phyloP scores from a whole-genome alignment of 2,797 vertebrate genomes.

The Hylomyscus alleni region DNA sequence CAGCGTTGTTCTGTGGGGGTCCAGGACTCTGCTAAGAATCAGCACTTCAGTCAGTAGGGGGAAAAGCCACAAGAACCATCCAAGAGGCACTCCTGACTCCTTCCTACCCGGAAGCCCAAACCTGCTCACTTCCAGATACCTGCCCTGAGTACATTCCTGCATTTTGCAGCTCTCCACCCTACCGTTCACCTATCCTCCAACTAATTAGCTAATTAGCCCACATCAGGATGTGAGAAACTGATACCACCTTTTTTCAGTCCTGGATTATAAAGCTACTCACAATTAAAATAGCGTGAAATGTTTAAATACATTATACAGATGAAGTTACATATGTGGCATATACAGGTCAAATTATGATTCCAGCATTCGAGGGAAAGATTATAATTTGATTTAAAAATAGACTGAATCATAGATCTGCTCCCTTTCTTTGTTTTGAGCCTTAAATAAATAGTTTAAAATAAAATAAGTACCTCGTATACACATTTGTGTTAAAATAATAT shows the following conservation, averaged over 20 bases:
- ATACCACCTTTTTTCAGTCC: not conserved
- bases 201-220: not conserved
- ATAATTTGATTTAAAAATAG: slow-evolving; percentile 28
- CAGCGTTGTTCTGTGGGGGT: not conserved
- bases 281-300: slow-evolving; percentile 47
- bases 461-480: slow-evolving; percentile 2
- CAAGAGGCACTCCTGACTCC: not conserved
- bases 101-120: not conserved
- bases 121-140: not conserved
- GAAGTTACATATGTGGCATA: not conserved
- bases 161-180: not conserved
- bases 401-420: slow-evolving; percentile 2
- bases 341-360: slow-evolving; percentile 42
- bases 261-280: not conserved
- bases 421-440: slow-evolving; percentile 46
- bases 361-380: not conserved
- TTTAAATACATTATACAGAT: slow-evolving; percentile 26
- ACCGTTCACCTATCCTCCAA: not conserved
- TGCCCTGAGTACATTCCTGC: no score
- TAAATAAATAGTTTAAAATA: slow-evolving; percentile 49
- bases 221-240: not conserved
- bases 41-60: not conserved
- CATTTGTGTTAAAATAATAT: slow-evolving; percentile 27
- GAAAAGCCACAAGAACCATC: not conserved
- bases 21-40: not conserved